Percentiles rank a stretch among this genome's conserved stretches.
Conservation (phyloP, 2,888 invertebrate genomes). For the Leucoptera coffeella region DNA sequence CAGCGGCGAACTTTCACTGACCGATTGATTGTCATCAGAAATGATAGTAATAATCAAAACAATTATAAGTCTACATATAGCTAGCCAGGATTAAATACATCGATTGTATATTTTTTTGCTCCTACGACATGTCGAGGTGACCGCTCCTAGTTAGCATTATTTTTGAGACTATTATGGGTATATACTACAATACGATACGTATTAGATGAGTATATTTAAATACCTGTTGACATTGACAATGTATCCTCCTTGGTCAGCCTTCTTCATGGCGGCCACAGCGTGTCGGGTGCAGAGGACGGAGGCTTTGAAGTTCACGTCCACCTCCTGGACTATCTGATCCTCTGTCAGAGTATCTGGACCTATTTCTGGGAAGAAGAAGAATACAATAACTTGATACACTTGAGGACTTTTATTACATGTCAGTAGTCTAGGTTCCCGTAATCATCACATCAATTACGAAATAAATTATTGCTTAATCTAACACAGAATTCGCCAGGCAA, state of each 20-base stretch:
- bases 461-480: too few relatives aligned
- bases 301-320: slow-evolving; percentile 41
- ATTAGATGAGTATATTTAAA: background rate
- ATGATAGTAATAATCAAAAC: too few relatives aligned
- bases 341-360: slow-evolving; percentile 13
- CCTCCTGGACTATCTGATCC: slow-evolving; percentile 11
- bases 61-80: background rate
- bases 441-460: too few relatives aligned
- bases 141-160: too few relatives aligned
- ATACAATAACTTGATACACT: background rate
- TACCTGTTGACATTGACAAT: slow-evolving; percentile 41
- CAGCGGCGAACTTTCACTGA: too few relatives aligned
- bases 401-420: too few relatives aligned
- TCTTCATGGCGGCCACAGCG: slow-evolving; percentile 38
- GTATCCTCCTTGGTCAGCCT: slow-evolving; percentile 25
- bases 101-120: background rate
- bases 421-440: too few relatives aligned
- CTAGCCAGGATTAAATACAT: background rate
- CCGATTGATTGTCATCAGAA: too few relatives aligned
- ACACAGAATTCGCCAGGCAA: too few relatives aligned
- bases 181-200: slow-evolving; percentile 3
- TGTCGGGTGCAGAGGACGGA: slow-evolving; percentile 31
- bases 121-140: too few relatives aligned
- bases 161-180: too few relatives aligned
- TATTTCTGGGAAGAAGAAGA: slow-evolving; percentile 10